These are phyloP conservation scores for Alectoris magna DNA, from an alignment of 2,797 vertebrate genomes.

Conservation along the genomic window DNA sequence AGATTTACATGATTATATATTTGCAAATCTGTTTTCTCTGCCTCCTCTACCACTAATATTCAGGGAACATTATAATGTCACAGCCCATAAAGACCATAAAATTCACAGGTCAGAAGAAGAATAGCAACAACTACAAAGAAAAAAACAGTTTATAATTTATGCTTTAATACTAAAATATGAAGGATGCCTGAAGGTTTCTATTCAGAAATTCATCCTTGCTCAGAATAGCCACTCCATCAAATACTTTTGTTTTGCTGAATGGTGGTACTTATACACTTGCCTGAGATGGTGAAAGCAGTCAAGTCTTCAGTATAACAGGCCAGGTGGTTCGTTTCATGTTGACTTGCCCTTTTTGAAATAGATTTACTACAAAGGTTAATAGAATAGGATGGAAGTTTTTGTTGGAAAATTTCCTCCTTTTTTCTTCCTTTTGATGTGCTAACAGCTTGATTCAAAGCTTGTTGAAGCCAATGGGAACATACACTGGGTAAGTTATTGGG, in stretches of 20 bases:
- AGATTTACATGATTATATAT: neutral
- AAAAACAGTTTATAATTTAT: neutral
- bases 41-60: neutral
- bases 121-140: neutral
- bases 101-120: constrained; percentile 14
- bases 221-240: neutral
- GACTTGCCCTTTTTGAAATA: neutral
- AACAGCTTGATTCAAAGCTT: neutral
- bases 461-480: neutral
- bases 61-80: neutral
- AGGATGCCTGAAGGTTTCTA: neutral
- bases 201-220: neutral
- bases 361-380: neutral
- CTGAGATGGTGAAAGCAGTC: neutral
- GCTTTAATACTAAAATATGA: neutral
- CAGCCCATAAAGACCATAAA: neutral
- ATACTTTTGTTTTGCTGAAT: neutral
- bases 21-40: constrained; percentile 13
- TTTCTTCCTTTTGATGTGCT: neutral
- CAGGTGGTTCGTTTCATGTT: neutral
- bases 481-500: neutral
- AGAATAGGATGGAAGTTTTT: constrained; percentile 1
- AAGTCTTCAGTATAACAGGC: neutral
- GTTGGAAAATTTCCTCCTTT: neutral
- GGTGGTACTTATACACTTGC: neutral